Percentiles rank a stretch among this genome's conserved stretches.
Conservation (phyloP, 2,888 invertebrate species). For the Monopis laevigella region DNA sequence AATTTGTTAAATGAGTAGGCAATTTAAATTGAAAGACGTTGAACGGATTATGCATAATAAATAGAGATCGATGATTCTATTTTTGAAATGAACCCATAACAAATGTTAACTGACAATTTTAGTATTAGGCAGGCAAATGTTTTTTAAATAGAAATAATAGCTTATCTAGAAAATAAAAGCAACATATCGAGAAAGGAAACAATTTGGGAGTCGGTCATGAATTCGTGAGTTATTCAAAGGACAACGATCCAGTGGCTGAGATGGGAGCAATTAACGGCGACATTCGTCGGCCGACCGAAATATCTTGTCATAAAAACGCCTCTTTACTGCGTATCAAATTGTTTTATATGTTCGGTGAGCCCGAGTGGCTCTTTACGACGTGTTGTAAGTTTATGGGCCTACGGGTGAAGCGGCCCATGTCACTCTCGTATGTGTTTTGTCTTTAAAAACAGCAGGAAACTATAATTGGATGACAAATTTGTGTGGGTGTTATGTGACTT, state of each 20-base stretch:
- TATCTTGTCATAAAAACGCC: conserved; percentile 58
- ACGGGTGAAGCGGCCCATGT: neutral
- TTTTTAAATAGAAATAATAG: too few species aligned
- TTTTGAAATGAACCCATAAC: too few species aligned
- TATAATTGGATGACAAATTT: neutral
- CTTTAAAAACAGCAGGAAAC: neutral
- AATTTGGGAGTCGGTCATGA: too few species aligned
- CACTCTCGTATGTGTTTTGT: neutral
- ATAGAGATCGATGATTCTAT: too few species aligned
- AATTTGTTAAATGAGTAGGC: too few species aligned
- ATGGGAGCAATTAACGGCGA: conserved; percentile 47
- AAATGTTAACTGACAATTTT: too few species aligned
- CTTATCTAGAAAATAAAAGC: too few species aligned
- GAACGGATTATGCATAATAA: too few species aligned
- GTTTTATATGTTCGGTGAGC: conserved; percentile 50
- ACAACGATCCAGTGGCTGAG: conserved; percentile 2
- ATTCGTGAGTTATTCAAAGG: conserved; percentile 7
- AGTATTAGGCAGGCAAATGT: too few species aligned
- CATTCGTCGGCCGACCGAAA: conserved; percentile 45
- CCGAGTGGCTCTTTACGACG: conserved; percentile 36
- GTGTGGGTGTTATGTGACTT: neutral
- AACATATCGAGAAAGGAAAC: too few species aligned
- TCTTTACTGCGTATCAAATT: conserved; percentile 55
- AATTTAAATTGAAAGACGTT: too few species aligned
- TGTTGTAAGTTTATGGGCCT: conserved; percentile 31